phyloP scores from a whole-genome alignment of 2,797 vertebrate species.

The Leuciscus waleckii region DNA sequence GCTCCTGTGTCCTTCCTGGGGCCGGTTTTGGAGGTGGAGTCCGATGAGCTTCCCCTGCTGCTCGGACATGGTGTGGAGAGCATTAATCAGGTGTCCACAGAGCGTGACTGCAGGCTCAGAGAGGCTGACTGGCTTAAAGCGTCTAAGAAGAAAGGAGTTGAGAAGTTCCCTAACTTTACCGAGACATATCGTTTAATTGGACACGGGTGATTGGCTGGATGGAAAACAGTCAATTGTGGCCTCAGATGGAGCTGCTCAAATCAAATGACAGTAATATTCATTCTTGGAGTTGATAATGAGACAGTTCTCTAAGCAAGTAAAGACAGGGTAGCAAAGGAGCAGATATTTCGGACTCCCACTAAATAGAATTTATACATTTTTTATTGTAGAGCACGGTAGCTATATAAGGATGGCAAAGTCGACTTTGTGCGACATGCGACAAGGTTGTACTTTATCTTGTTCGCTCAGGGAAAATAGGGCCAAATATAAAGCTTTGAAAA shows the following conservation, averaged over 20 bases:
- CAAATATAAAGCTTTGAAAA: conserved; percentile 52
- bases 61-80: conserved; percentile 62
- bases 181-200: conserved; percentile 75
- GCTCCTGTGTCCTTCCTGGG: conserved; percentile 53
- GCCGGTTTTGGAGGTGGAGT: conserved; percentile 60
- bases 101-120: conserved; percentile 67
- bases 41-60: conserved; percentile 55
- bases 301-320: conserved; percentile 35
- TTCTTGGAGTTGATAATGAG: conserved; percentile 34
- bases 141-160: conserved; percentile 55
- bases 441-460: conserved; percentile 24
- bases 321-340: conserved; percentile 29
- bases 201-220: conserved; percentile 69
- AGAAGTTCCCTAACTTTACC: conserved; percentile 68
- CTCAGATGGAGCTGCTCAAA: conserved; percentile 64
- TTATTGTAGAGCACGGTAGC: background rate
- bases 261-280: conserved; percentile 55
- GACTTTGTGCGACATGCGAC: background rate
- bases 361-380: background rate
- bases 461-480: conserved; percentile 31
- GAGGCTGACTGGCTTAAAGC: conserved; percentile 55
- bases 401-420: background rate
- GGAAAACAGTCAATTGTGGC: conserved; percentile 64
- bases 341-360: background rate
- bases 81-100: conserved; percentile 74